A percentile compares a stretch with the other conserved stretches of the same genome.
These are phyloP conservation scores for Hypselothyrea guttata DNA, from an alignment of 2,888 invertebrate species.

Conservation along the genomic window DNA sequence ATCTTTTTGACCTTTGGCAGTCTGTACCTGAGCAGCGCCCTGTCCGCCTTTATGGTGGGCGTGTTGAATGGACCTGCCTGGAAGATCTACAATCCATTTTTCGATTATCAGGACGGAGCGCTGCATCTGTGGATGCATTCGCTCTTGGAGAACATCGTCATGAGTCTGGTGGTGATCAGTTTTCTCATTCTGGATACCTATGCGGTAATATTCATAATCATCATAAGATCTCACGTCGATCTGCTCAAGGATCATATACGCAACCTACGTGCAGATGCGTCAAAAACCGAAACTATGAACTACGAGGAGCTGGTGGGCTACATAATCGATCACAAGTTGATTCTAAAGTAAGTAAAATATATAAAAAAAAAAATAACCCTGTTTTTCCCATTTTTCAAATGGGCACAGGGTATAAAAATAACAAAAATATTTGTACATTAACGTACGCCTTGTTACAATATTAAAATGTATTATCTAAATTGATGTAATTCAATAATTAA, in stretches of 20 bases:
- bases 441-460: no score
- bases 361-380: no score
- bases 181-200: slow-evolving; percentile 36
- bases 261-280: slow-evolving; percentile 32
- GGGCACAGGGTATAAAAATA: no score
- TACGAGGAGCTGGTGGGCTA: slow-evolving; percentile 48
- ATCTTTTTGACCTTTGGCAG: slow-evolving; percentile 34
- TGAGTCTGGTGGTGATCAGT: slow-evolving; percentile 12
- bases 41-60: slow-evolving; percentile 21
- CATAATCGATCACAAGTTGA: slow-evolving; percentile 46
- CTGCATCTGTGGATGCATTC: slow-evolving; percentile 40
- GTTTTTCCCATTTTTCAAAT: no score
- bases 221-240: slow-evolving; percentile 46
- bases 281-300: slow-evolving; percentile 28
- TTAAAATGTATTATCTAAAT: no score
- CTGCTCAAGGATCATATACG: slow-evolving; percentile 45
- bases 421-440: no score
- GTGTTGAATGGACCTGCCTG: slow-evolving; percentile 36
- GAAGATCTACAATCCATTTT: slow-evolving; percentile 50
- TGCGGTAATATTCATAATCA: slow-evolving; percentile 19
- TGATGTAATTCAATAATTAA: no score
- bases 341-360: slow-evolving; percentile 30
- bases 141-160: slow-evolving; percentile 33
- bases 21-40: slow-evolving; percentile 33
- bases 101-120: slow-evolving; percentile 42